A percentile compares a stretch with the other conserved stretches of the same genome.
These are phyloP conservation scores for Ameiurus melas DNA, from an alignment of 2,113 vertebrate species.

Conservation along the genomic window DNA sequence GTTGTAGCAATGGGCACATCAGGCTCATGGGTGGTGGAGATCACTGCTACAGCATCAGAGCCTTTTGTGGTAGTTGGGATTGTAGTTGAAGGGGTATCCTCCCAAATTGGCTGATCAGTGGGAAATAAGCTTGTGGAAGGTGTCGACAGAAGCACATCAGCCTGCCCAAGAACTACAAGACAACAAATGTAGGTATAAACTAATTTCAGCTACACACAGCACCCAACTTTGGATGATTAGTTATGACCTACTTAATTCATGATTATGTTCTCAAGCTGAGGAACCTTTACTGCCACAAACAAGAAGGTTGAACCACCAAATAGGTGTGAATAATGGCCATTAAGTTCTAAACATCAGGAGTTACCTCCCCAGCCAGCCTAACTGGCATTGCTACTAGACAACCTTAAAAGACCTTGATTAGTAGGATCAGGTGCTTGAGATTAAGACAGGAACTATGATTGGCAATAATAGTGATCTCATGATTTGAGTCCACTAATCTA, in stretches of 20 bases:
- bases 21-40: neutral
- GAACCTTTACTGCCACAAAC: neutral
- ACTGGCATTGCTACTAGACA: neutral
- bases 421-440: conserved; percentile 2
- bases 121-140: neutral
- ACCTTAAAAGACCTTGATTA: conserved; percentile 5
- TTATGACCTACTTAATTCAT: neutral
- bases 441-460: neutral
- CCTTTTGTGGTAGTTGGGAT: neutral
- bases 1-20: neutral
- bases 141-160: neutral
- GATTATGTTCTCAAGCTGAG: neutral
- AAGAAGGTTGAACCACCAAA: neutral
- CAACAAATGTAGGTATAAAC: neutral
- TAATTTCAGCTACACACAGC: neutral
- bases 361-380: neutral
- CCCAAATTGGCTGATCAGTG: neutral
- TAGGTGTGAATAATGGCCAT: neutral
- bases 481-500: neutral
- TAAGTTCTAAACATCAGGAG: neutral
- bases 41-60: neutral
- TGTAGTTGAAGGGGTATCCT: neutral
- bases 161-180: conserved; percentile 34
- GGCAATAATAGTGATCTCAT: neutral
- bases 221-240: neutral